Conservation (phyloP, 2,888 invertebrate genomes). For the Heterodera filipjevi region DNA sequence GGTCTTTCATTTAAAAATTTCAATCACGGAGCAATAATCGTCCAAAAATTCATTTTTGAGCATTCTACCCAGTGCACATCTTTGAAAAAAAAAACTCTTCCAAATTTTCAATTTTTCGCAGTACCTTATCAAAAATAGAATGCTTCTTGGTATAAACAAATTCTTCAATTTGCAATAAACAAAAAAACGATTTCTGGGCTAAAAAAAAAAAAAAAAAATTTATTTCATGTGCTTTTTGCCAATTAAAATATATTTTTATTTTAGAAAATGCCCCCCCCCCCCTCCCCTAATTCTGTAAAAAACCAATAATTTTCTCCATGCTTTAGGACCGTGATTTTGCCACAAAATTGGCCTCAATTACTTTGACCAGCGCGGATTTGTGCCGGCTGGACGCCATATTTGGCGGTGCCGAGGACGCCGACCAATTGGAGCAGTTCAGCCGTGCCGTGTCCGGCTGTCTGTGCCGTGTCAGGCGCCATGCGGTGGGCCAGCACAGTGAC, state of each 20-base stretch:
- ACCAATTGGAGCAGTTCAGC: background rate
- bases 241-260: background rate
- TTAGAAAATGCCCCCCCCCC: too few species aligned
- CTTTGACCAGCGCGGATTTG: background rate
- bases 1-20: too few species aligned
- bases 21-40: too few species aligned
- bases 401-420: background rate
- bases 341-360: background rate
- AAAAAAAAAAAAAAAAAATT: background rate
- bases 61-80: too few species aligned
- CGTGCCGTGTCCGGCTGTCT: background rate
- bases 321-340: background rate
- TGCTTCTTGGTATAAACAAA: background rate
- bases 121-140: too few species aligned
- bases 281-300: too few species aligned
- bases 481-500: background rate
- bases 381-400: background rate
- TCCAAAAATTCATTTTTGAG: too few species aligned
- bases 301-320: background rate
- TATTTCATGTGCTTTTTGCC: too few species aligned
- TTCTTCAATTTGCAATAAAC: background rate
- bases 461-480: background rate
- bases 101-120: too few species aligned
- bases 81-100: too few species aligned
- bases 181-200: background rate